These are phyloP conservation scores for Bostrychus sinensis DNA, from an alignment of 2,113 vertebrate genomes.

Conservation along the genomic window DNA sequence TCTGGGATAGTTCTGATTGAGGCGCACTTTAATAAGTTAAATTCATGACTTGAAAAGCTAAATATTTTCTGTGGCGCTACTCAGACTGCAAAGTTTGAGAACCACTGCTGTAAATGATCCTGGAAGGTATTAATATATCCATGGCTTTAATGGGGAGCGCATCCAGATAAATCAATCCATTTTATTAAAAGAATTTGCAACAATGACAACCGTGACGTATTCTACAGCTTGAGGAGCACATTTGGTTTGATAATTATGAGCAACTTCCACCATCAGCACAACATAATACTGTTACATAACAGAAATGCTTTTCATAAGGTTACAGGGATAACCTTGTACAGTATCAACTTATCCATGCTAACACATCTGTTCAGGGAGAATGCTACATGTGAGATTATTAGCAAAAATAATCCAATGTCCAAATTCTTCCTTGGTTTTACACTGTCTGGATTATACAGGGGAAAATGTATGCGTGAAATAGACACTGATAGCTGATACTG, in stretches of 20 bases:
- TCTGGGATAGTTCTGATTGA: no score
- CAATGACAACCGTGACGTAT: conserved; percentile 45
- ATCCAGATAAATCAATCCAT: conserved; percentile 29
- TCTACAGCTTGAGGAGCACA: conserved; percentile 73
- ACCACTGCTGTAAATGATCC: conserved; percentile 57
- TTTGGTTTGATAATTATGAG: conserved; percentile 49
- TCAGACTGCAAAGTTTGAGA: no score
- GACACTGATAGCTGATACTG: conserved; percentile 23
- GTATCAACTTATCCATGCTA: conserved; percentile 11
- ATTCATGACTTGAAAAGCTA: no score
- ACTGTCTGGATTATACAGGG: conserved; percentile 22
- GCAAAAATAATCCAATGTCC: conserved; percentile 22
- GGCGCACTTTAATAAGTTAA: no score
- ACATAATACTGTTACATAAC: conserved; percentile 47
- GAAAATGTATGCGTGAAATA: conserved; percentile 34
- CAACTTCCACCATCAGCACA: conserved; percentile 48
- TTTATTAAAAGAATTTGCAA: conserved; percentile 27
- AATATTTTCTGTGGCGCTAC: no score
- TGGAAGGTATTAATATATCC: conserved; percentile 38
- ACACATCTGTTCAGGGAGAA: conserved; percentile 10
- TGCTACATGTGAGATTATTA: conserved; percentile 20
- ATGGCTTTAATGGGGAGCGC: conserved; percentile 46
- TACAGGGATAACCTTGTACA: conserved; percentile 18
- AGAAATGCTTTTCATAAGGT: conserved; percentile 38
- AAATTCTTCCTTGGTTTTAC: conserved; percentile 11